Evolutionary conservation across 2,113 vertebrate species (phyloP).

Genomic region (Elephas maximus): DNA sequence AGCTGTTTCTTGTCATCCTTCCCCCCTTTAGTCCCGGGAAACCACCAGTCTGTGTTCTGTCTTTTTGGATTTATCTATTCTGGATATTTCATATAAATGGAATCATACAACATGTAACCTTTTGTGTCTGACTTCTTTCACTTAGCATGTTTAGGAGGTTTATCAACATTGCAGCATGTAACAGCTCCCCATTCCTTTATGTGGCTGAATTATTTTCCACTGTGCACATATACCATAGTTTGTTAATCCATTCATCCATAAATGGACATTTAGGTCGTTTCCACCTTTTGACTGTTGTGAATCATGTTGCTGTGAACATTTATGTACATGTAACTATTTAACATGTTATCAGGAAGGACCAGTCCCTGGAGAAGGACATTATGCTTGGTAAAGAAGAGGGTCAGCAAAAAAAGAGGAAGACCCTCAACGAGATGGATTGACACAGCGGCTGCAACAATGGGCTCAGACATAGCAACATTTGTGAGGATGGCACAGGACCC

Average conservation of each 20-base stretch:
- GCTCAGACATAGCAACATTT: not conserved
- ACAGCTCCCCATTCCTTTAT: not conserved
- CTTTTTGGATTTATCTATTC: not conserved
- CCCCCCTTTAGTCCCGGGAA: not conserved
- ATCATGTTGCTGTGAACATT: not conserved
- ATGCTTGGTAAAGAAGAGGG: not conserved
- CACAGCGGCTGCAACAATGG: not conserved
- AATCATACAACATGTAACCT: not conserved
- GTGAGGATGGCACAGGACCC: not conserved
- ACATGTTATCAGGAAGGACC: not conserved
- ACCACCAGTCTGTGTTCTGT: not conserved
- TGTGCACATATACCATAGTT: not conserved
- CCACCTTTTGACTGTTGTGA: no score
- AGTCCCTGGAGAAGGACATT: not conserved
- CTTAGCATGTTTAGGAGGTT: not conserved
- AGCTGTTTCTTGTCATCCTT: not conserved
- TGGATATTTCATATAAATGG: not conserved
- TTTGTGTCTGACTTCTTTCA: not conserved
- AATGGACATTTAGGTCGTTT: not conserved
- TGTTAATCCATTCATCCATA: not conserved
- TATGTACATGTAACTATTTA: not conserved
- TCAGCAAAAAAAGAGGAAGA: not conserved
- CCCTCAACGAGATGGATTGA: no score
- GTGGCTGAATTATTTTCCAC: not conserved
- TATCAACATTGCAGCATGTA: not conserved